These are phyloP conservation scores for Geodia barretti DNA, from an alignment of 37 sponge, comb jelly and placozoan genomes.

Conservation along the genomic window DNA sequence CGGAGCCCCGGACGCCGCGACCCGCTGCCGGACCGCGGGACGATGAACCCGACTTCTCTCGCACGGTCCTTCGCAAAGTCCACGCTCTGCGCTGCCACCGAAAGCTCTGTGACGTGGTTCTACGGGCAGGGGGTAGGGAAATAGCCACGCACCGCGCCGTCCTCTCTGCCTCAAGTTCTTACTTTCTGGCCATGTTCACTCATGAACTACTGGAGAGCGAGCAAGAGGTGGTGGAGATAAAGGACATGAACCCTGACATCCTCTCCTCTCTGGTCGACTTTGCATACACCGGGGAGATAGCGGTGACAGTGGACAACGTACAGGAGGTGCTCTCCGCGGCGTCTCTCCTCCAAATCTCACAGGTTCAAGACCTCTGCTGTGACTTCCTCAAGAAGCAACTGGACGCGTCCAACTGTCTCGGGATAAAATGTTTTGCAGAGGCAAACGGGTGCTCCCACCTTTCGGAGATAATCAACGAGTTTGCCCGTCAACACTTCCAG, in stretches of 20 bases:
- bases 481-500: conserved; percentile 71
- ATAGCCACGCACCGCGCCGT: conserved; percentile 84
- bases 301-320: conserved; percentile 87
- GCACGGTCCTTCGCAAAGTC: conserved; percentile 55
- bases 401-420: conserved; percentile 90
- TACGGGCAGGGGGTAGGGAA: conserved; percentile 63
- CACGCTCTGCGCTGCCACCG: conserved; percentile 71
- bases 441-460: conserved; percentile 84
- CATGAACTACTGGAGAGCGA: conserved; percentile 74
- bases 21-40: too few species aligned
- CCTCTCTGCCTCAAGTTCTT: conserved; percentile 85
- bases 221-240: conserved; percentile 82
- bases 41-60: conserved; percentile 13
- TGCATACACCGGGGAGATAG: conserved; percentile 88
- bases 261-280: conserved; percentile 82
- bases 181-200: conserved; percentile 96
- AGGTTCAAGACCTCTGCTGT: conserved; percentile 92
- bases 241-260: conserved; percentile 79
- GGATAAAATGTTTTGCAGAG: conserved; percentile 90
- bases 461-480: conserved; percentile 67
- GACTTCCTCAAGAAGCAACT: conserved; percentile 90
- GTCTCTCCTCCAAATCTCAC: conserved; percentile 85
- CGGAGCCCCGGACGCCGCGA: background rate
- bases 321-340: conserved; percentile 91
- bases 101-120: conserved; percentile 86